Conservation (phyloP, 2,113 vertebrate genomes). For the Poecilia latipinna region DNA sequence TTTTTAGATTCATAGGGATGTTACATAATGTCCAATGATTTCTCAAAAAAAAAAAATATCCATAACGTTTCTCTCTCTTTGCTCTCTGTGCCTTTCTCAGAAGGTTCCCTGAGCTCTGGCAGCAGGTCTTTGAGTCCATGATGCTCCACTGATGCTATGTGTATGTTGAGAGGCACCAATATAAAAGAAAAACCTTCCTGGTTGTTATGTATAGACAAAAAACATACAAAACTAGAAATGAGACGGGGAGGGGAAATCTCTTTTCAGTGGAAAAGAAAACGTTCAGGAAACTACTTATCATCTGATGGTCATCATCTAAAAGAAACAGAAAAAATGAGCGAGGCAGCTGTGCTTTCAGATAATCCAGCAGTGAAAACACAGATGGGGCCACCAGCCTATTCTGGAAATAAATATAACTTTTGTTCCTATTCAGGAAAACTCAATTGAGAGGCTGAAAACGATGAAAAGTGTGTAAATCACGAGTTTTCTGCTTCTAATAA, state of each 20-base stretch:
- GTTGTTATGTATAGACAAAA: neutral
- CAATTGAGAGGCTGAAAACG: neutral
- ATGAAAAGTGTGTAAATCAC: neutral
- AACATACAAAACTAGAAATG: neutral
- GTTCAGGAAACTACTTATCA: neutral
- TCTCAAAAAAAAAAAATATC: no score
- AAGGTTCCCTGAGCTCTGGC: neutral
- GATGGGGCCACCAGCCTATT: neutral
- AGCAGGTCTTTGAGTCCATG: neutral
- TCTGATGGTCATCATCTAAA: neutral
- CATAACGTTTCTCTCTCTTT: neutral
- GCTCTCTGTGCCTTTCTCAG: neutral
- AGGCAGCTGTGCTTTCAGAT: neutral
- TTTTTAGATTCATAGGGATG: neutral
- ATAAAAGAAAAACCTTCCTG: neutral
- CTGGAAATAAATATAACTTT: neutral
- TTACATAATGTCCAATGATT: neutral
- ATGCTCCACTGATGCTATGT: neutral
- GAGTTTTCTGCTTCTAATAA: no score
- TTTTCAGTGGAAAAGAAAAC: neutral
- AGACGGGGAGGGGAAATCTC: neutral
- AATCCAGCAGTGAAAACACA: neutral
- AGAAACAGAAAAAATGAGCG: neutral
- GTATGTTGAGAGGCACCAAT: neutral
- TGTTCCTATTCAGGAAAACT: neutral